Evolutionary conservation across 2,113 vertebrate genomes (phyloP).

Genomic region (Ardeotis arabs): DNA sequence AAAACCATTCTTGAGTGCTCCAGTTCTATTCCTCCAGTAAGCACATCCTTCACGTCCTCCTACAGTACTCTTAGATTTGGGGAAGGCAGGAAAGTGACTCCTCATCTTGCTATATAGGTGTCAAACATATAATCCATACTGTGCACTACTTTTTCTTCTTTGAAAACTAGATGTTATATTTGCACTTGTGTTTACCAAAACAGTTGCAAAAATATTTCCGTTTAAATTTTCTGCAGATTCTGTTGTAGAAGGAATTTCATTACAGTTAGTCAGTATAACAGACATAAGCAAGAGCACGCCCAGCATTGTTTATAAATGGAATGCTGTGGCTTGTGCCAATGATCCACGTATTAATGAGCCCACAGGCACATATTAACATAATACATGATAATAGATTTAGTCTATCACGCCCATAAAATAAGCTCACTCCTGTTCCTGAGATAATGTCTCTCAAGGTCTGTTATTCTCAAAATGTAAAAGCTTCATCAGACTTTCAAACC

Average conservation of each 20-base stretch:
- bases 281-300: neutral
- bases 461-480: neutral
- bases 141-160: neutral
- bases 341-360: neutral
- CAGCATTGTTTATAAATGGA: conserved; percentile 3
- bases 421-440: neutral
- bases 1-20: neutral
- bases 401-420: neutral
- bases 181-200: neutral
- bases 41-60: neutral
- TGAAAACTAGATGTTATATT: neutral
- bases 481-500: neutral
- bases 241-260: neutral
- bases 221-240: neutral
- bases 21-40: neutral
- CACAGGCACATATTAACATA: neutral
- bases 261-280: neutral
- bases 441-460: neutral
- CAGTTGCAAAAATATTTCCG: neutral
- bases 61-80: neutral
- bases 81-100: neutral
- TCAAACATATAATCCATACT: neutral
- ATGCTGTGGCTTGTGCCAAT: neutral
- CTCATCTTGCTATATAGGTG: neutral
- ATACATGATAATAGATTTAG: neutral